Evolutionary conservation across 2,888 invertebrate species (phyloP).

Genomic region (Eristalis intricaria): DNA sequence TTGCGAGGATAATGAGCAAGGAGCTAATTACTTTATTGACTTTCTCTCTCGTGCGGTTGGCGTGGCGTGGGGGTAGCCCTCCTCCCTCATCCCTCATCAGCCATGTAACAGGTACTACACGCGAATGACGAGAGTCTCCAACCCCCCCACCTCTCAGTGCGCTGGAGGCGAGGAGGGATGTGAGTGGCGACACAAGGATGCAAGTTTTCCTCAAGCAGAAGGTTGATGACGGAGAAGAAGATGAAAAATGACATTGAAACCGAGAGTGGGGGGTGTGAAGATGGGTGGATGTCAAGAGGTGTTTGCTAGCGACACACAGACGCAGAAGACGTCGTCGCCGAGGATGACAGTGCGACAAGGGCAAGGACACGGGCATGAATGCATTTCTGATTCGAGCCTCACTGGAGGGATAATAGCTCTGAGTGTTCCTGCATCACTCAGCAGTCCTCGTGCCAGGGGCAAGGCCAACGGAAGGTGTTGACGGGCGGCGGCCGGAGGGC

Average conservation of each 20-base stretch:
- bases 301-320: slow-evolving; percentile 9
- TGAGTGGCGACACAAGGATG: slow-evolving; percentile 16
- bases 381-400: slow-evolving; percentile 15
- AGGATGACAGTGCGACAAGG: slow-evolving; percentile 6
- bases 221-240: slow-evolving; percentile 7
- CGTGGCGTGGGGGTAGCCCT: not conserved
- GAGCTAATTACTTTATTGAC: slow-evolving; percentile 47
- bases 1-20: not conserved
- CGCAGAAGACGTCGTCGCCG: not conserved
- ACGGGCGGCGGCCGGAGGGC: not conserved
- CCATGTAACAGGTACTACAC: slow-evolving; percentile 25
- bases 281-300: slow-evolving; percentile 31
- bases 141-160: not conserved
- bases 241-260: slow-evolving; percentile 44
- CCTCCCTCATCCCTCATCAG: not conserved
- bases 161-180: not conserved
- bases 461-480: not conserved
- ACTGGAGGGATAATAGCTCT: not conserved
- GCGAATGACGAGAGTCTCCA: not conserved
- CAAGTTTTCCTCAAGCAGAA: slow-evolving; percentile 11
- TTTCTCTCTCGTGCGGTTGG: slow-evolving; percentile 5
- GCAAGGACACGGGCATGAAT: slow-evolving; percentile 18
- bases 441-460: not conserved
- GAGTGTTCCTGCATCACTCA: not conserved
- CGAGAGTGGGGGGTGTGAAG: not conserved